Evolutionary conservation across 1,140 invertebrate species (phyloP), one percentile per base, ranked within the genome.

Genomic region (Macrobrachium rosenbergii): DNA sequence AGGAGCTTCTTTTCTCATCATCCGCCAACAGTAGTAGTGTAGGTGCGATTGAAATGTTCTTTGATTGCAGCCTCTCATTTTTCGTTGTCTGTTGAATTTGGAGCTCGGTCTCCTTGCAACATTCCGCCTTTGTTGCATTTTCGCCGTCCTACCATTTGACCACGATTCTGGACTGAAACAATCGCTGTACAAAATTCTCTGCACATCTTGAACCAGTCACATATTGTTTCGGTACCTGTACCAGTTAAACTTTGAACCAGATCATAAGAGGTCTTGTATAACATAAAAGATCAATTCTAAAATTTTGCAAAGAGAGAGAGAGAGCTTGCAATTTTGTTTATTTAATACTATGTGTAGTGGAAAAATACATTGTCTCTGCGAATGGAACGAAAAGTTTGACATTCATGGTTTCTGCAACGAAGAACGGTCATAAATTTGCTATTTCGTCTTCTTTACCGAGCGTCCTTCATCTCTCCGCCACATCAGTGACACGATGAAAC

Each of bases 11-110:
- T 16, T 37, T 43, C 69, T n/a, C 69, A 23, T 5, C 1, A 16
- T 16, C 11, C 16, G 2, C 69, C 69, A 23, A 23, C 21, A 23
- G 69, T 2, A 73, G 21, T 73, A 73, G 12, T 73, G 10, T 2
- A 23, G 69, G 21, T 11, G 69, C 3, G 69, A 73, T 23, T 73
- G 69, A 16, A n/a, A 73, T 16, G 69, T 23, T 23, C 12, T 17
- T 17, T 17, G 16, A n/a, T 17, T 73, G 14, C 23, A 23, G 2
- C 69, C 21, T 23, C 10, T 73, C 69, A n/a, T 73, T 73, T 73
- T 28, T 81, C 59, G 37, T 58, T 81, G 2, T 63, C 79, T n/a
- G 16, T 81, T 81, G n/a, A 79, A 19, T 64, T 45, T 63, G 16
- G 79, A 5, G 59, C 58, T 2, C 7, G n/a, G 28, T 81, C 62